A percentile compares a stretch with the other conserved stretches of the same genome.
phyloP scores from a whole-genome alignment of 2,113 vertebrate species.

The Jaculus jaculus region DNA sequence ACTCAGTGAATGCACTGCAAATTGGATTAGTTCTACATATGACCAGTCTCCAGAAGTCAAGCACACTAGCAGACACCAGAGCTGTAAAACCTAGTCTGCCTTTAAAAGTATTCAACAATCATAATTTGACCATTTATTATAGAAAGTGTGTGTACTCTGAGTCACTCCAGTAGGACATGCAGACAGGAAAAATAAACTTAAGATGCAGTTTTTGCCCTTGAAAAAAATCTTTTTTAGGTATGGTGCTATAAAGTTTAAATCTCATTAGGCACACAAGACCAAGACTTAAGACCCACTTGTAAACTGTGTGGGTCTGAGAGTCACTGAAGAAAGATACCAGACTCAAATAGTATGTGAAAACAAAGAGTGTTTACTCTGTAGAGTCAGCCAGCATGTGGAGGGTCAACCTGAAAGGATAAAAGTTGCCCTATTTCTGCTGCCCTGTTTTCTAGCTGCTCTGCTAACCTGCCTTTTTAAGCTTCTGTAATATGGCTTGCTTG shows the following conservation, averaged over 20 bases:
- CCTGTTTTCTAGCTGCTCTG: too few species aligned
- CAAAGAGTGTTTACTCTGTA: too few species aligned
- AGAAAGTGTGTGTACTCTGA: background rate
- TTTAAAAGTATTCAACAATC: background rate
- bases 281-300: background rate
- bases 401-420: too few species aligned
- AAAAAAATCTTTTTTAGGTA: background rate
- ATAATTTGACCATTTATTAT: background rate
- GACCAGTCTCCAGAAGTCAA: background rate
- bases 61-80: background rate
- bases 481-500: too few species aligned
- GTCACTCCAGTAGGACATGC: background rate
- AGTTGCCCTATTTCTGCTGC: too few species aligned
- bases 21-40: background rate
- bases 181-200: background rate
- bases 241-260: background rate
- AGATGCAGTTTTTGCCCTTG: background rate
- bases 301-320: background rate
- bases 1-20: background rate
- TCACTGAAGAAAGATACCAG: too few species aligned
- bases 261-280: background rate
- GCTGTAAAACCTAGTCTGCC: background rate
- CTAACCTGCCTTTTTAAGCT: too few species aligned
- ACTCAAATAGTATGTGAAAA: too few species aligned
- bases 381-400: too few species aligned